Evolutionary conservation across 2,113 vertebrate genomes (phyloP).

Genomic region (Mustela lutreola): DNA sequence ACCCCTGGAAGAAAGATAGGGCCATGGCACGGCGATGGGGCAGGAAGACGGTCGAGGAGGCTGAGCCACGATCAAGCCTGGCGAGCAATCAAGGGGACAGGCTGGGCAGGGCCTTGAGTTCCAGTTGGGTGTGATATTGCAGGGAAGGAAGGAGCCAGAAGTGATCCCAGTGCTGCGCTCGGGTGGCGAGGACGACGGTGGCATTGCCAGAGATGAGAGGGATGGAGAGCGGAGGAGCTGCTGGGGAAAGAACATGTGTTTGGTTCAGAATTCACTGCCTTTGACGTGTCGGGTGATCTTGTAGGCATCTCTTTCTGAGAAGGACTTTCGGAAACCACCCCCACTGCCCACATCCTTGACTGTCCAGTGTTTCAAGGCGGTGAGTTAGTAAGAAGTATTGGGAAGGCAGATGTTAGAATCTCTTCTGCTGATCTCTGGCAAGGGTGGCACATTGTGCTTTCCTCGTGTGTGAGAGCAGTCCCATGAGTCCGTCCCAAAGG

Average conservation of each 20-base stretch:
- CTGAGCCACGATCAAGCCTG: fast-evolving
- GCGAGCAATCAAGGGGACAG: fast-evolving
- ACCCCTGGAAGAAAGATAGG: not conserved
- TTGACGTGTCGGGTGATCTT: fast-evolving
- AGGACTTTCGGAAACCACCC: not conserved
- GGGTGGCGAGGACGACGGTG: not conserved
- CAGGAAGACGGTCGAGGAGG: not conserved
- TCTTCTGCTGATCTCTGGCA: not conserved
- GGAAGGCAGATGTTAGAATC: not conserved
- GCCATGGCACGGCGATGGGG: fast-evolving
- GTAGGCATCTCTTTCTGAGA: too few relatives aligned
- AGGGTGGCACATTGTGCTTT: not conserved
- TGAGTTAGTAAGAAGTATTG: not conserved
- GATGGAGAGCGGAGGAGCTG: not conserved
- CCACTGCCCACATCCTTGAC: not conserved
- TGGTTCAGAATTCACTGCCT: not conserved
- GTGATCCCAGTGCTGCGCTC: not conserved
- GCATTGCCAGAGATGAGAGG: not conserved
- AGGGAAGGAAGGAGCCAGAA: not conserved
- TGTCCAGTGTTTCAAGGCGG: not conserved
- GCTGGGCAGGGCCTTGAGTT: too few relatives aligned
- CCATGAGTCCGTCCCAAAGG: not conserved
- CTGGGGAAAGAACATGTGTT: not conserved
- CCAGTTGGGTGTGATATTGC: not conserved
- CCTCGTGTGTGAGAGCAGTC: not conserved